Evolutionary conservation across 2,888 invertebrate genomes (phyloP).

Genomic region (Hydrotaea diabolus): DNA sequence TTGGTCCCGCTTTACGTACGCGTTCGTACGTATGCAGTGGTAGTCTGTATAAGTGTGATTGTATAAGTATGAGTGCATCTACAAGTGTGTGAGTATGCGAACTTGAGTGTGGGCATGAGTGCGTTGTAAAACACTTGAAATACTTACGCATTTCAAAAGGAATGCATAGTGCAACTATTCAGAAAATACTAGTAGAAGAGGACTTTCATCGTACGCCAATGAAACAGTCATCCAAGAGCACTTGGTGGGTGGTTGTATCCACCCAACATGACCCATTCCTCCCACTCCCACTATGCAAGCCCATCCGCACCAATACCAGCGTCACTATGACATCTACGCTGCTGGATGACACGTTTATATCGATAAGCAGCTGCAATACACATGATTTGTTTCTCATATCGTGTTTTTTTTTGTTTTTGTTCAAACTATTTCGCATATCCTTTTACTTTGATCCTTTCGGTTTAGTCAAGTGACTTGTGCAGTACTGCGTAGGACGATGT

Average conservation of each 20-base stretch:
- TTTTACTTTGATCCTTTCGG: neutral
- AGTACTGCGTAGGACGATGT: too few species aligned
- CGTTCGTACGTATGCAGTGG: too few species aligned
- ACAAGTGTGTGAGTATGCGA: neutral
- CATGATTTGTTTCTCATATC: too few species aligned
- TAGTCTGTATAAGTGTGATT: neutral
- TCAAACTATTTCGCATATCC: neutral
- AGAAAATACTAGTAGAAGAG: neutral
- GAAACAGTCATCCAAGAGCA: neutral
- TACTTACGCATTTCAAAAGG: slow-evolving; percentile 63
- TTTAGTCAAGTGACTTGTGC: neutral
- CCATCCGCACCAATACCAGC: too few species aligned
- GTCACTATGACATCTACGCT: too few species aligned
- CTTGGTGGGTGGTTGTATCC: too few species aligned
- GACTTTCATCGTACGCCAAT: neutral
- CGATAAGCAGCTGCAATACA: too few species aligned
- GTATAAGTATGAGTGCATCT: neutral
- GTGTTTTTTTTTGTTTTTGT: too few species aligned
- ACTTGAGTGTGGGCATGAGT: slow-evolving; percentile 26
- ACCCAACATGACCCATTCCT: too few species aligned
- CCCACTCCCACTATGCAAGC: too few species aligned
- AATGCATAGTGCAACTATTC: slow-evolving; percentile 41
- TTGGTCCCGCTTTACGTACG: too few species aligned
- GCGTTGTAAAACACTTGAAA: slow-evolving; percentile 43
- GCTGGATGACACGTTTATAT: too few species aligned